phyloP scores from a whole-genome alignment of 2,797 vertebrate genomes.

The Propithecus deckenii region DNA sequence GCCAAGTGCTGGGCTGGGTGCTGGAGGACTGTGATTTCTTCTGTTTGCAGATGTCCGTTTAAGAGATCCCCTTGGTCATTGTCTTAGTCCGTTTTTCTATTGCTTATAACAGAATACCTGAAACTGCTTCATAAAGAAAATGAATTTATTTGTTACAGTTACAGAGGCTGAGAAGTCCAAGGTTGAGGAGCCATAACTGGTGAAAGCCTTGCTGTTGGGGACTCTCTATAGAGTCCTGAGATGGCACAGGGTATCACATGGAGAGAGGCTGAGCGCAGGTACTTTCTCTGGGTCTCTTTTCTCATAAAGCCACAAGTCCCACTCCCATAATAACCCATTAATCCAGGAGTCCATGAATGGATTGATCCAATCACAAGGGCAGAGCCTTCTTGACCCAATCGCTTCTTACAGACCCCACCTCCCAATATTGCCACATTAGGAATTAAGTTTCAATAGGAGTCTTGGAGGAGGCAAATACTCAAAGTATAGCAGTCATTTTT shows the following conservation, averaged over 20 bases:
- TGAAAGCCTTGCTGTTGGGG: neutral
- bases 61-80: neutral
- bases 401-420: neutral
- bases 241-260: neutral
- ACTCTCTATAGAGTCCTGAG: neutral
- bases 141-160: neutral
- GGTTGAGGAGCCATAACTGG: neutral
- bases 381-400: neutral
- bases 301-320: neutral
- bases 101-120: neutral
- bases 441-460: neutral
- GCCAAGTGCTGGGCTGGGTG: neutral
- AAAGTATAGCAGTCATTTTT: neutral
- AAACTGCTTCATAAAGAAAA: neutral
- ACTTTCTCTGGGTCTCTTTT: neutral
- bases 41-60: neutral
- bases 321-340: neutral
- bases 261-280: neutral
- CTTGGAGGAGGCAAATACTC: neutral
- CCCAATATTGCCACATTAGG: neutral
- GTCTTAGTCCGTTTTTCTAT: neutral
- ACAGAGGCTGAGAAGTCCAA: neutral
- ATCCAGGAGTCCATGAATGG: neutral
- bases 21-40: neutral
- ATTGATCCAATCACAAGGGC: neutral